These are phyloP conservation scores for Gonatopus flavifemur DNA, from an alignment of 1,140 invertebrate genomes.

Conservation along the genomic window DNA sequence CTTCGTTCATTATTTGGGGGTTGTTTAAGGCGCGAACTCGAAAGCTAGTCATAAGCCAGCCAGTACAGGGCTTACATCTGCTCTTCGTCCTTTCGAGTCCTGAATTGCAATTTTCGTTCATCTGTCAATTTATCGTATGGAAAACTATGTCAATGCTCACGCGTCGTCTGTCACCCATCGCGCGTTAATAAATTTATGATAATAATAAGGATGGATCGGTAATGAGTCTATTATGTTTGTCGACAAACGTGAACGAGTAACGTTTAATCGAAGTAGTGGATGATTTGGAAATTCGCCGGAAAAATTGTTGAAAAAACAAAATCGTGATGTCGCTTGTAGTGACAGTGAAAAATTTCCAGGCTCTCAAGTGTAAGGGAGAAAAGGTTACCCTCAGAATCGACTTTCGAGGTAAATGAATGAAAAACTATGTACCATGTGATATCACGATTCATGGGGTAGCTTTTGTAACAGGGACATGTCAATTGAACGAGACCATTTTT, in stretches of 20 bases:
- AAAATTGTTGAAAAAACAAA: not conserved
- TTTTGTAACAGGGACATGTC: too few species aligned
- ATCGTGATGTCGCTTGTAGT: constrained; percentile 69
- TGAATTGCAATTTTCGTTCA: too few species aligned
- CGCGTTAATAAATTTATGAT: too few species aligned
- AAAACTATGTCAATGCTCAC: too few species aligned
- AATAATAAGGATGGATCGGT: too few species aligned
- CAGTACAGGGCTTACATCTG: constrained; percentile 4
- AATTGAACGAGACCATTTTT: too few species aligned
- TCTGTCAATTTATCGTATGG: too few species aligned
- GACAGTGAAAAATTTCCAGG: constrained; percentile 65
- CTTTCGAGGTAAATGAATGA: constrained; percentile 72
- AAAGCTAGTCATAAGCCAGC: constrained; percentile 26
- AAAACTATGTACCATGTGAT: too few species aligned
- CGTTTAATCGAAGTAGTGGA: constrained; percentile 1
- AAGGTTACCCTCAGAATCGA: constrained; percentile 65
- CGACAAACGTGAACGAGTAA: not conserved
- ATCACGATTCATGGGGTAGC: too few species aligned
- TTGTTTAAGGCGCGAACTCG: constrained; percentile 39
- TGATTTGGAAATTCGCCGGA: not conserved
- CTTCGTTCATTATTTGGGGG: constrained; percentile 7
- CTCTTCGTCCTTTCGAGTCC: not conserved
- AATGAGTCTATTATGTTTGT: not conserved
- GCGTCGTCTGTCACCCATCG: too few species aligned
- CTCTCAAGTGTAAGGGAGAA: constrained; percentile 66